These are phyloP conservation scores for Lordiphosa clarofinis DNA, from an alignment of 1,140 invertebrate species.

Conservation along the genomic window DNA sequence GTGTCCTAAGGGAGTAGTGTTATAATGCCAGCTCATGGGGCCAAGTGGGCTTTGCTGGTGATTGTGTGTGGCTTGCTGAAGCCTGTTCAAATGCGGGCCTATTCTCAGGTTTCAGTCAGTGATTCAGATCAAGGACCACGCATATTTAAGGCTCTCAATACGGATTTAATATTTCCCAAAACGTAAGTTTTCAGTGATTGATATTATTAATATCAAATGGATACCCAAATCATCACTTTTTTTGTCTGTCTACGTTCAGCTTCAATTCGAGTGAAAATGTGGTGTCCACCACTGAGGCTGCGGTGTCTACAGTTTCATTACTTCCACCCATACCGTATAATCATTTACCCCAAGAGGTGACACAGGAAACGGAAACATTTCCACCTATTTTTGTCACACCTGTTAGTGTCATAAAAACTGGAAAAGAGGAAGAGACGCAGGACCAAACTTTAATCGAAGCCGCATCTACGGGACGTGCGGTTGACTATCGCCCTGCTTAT, in stretches of 20 bases:
- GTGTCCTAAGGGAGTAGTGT: conserved; percentile 27
- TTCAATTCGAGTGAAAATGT: conserved; percentile 72
- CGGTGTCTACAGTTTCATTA: conserved; percentile 13
- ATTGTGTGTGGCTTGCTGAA: conserved; percentile 3
- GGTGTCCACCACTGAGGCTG: conserved; percentile 47
- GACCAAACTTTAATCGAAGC: conserved; percentile 16
- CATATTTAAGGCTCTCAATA: conserved; percentile 71
- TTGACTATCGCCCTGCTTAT: conserved; percentile 71
- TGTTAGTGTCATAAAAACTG: conserved; percentile 7
- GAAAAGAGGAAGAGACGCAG: not conserved
- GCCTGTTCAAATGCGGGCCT: conserved; percentile 22
- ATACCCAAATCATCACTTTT: no score
- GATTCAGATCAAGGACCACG: conserved; percentile 57
- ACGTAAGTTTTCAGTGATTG: conserved; percentile 47
- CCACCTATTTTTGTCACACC: conserved; percentile 51
- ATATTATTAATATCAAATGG: no score
- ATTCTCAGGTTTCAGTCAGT: conserved; percentile 56
- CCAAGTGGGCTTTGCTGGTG: conserved; percentile 35
- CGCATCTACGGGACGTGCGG: conserved; percentile 68
- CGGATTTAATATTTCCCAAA: conserved; percentile 74
- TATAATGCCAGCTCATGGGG: conserved; percentile 35
- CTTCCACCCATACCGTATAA: conserved; percentile 56
- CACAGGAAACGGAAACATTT: not conserved
- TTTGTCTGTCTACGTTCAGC: conserved; percentile 20
- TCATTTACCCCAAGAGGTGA: conserved; percentile 28